Base-by-base conservation (phyloP, 30 jellyfish, hydroid and myxozoan genomes). In the Pelagia noctiluca region DNA sequence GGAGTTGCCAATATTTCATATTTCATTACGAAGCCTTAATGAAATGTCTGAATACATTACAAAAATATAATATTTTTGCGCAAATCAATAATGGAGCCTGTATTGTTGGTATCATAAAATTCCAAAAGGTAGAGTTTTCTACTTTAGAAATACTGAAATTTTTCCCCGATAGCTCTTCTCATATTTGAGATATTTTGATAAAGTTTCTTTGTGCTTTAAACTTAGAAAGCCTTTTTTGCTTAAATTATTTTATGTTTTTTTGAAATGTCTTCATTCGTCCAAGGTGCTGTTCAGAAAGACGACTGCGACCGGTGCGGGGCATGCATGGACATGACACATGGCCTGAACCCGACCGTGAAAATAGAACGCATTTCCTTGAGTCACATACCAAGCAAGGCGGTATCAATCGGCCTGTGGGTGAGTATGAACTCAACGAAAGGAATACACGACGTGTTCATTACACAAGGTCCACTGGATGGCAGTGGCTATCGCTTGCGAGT, bases 271-370 rank as follows among this genome's bases (percentile, higher is more conserved):
- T 0, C 29, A 3, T 35, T 48, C 29, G 4, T 4, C 57, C 16
- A 62, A 94, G 99, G 99, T 61, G 99, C 99, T 32, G 82, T 52
- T n/a, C 96, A 80, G 48, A 88, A 94, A 64, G 91, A 77, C 11
- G 82, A 94, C 76, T 88, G 99, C 64, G 99, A 88, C 26, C 87
- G 96, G 53, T 94, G 99, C 69, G 99, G 99, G 23, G 68, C 84
- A 4, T 94, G 99, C 78, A 89, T 94, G 46, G 97, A 88, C 71
- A 75, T 94, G 60, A 88, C 97, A 18, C 84, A 78, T 30, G 96
- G 96, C 35, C 96, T 89, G 33, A 88, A 94, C 33, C 96, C 99
- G 18, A 80, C 95, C 33, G 74, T 94, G 76, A 88, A 76, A 70
- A 79, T 94, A 1, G 95, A 94, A 78, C 86, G 94, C 34, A 79